phyloP scores from a whole-genome alignment of 2,113 vertebrate genomes.

The Climacteris rufus region DNA sequence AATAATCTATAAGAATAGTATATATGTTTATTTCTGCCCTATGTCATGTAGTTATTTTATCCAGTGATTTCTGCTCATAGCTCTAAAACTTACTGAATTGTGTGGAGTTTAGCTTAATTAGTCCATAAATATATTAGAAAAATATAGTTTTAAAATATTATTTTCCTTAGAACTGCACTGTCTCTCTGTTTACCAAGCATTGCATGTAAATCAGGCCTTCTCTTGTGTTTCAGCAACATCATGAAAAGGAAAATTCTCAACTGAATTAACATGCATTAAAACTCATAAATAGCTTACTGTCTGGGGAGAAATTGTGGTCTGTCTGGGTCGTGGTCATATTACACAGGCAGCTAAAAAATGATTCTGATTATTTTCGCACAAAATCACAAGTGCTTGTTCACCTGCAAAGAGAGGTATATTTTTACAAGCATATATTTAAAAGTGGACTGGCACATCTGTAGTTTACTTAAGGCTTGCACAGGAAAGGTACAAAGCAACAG shows the following conservation, averaged over 20 bases:
- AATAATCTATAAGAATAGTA: background rate
- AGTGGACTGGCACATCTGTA: background rate
- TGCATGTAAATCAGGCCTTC: background rate
- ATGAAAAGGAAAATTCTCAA: background rate
- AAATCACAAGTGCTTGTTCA: background rate
- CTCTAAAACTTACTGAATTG: background rate
- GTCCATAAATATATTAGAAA: background rate
- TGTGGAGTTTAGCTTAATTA: background rate
- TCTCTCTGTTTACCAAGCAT: background rate
- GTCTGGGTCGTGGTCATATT: background rate
- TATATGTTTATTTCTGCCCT: background rate
- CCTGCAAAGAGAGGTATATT: background rate
- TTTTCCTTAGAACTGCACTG: background rate
- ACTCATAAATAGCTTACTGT: background rate
- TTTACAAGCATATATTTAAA: background rate
- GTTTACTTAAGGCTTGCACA: background rate
- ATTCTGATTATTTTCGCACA: background rate
- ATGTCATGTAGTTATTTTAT: background rate
- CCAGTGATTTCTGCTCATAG: background rate
- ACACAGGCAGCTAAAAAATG: background rate
- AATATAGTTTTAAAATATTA: background rate
- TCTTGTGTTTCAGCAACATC: background rate
- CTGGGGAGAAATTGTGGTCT: background rate
- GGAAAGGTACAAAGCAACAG: background rate
- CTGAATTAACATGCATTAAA: background rate